Conservation (phyloP, 2,888 invertebrate genomes). For the Onthophagus sagittarius region DNA sequence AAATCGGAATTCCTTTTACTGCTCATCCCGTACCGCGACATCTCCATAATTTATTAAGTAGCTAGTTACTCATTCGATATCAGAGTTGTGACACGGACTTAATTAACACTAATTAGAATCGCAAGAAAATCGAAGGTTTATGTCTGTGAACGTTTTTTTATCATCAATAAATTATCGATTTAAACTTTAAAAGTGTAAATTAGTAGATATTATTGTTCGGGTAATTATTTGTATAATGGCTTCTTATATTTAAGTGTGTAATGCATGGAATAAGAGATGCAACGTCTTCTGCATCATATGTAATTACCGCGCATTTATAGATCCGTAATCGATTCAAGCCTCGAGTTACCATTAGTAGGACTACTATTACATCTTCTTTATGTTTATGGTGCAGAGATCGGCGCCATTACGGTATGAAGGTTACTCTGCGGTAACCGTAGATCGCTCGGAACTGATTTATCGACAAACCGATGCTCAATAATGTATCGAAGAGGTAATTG, state of each 20-base stretch:
- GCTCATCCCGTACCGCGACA: background rate
- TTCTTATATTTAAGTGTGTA: background rate
- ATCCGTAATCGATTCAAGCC: background rate
- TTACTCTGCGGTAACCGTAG: background rate
- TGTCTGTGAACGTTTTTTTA: background rate
- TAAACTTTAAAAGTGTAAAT: background rate
- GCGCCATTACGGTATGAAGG: background rate
- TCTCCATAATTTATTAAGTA: background rate
- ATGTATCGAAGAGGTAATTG: background rate
- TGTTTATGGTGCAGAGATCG: background rate
- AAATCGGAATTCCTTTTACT: constrained; percentile 4
- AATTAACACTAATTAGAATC: background rate
- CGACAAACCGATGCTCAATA: background rate
- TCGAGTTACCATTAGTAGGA: background rate
- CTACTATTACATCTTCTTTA: background rate
- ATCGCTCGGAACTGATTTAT: background rate
- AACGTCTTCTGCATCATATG: background rate
- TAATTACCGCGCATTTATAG: background rate
- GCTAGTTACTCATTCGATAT: background rate
- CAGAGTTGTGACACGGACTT: background rate
- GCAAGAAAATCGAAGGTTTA: background rate
- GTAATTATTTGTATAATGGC: background rate
- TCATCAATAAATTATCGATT: background rate
- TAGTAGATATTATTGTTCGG: background rate
- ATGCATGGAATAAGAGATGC: background rate